A percentile compares a stretch with the other conserved stretches of the same genome.
phyloP scores from a whole-genome alignment of 2,888 invertebrate genomes.

The Cryptosula pallasiana region DNA sequence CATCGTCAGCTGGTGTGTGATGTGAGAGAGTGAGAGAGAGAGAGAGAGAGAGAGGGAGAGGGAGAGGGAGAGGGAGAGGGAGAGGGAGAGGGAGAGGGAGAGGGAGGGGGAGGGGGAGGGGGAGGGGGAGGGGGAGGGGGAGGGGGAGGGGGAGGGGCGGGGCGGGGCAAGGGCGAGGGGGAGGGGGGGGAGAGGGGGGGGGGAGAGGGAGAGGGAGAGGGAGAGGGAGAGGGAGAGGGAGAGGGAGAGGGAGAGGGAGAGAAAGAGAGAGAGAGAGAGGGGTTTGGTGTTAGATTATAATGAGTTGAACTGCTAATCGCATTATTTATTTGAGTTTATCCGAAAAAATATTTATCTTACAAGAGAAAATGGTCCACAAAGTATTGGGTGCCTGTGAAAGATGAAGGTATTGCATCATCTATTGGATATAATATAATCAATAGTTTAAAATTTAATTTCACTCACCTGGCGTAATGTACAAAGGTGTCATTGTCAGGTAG shows the following conservation, averaged over 20 bases:
- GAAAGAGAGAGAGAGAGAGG: neutral
- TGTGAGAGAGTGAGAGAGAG: slow-evolving; percentile 16
- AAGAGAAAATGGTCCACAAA: no score
- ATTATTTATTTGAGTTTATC: no score
- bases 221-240: slow-evolving; percentile 23
- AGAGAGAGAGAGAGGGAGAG: slow-evolving; percentile 22
- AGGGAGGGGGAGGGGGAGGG: slow-evolving; percentile 22
- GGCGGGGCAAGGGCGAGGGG: slow-evolving; percentile 2
- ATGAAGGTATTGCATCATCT: no score
- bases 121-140: slow-evolving; percentile 23
- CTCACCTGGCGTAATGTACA: neutral
- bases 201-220: slow-evolving; percentile 23
- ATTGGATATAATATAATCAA: no score
- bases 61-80: slow-evolving; percentile 22
- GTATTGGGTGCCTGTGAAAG: no score
- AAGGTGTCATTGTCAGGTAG: neutral
- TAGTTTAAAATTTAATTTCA: no score
- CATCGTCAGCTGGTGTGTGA: no score
- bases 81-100: slow-evolving; percentile 24
- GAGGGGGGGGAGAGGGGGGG: neutral
- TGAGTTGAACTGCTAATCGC: no score
- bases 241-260: slow-evolving; percentile 23
- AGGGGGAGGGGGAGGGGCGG: slow-evolving; percentile 21
- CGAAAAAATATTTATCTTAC: no score
- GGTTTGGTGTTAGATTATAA: no score